phyloP scores from a whole-genome alignment of 2,888 invertebrate genomes.

The Reticulitermes lucifugus region DNA sequence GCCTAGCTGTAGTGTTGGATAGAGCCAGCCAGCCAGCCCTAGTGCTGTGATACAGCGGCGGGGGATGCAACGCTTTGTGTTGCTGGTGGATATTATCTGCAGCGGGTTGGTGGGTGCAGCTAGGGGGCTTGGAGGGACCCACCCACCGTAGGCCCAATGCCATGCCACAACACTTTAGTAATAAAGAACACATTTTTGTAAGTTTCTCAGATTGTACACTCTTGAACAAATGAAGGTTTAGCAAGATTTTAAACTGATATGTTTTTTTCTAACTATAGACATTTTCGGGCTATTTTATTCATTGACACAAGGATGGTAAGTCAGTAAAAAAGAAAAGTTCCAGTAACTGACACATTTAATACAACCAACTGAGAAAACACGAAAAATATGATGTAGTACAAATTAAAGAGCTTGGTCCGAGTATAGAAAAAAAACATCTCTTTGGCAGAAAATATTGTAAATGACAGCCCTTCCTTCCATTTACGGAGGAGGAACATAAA shows the following conservation, averaged over 20 bases:
- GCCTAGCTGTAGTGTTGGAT: neutral
- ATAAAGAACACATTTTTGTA: neutral
- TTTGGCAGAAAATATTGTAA: neutral
- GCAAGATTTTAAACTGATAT: too few species aligned
- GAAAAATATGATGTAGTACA: too few species aligned
- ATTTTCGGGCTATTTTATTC: too few species aligned
- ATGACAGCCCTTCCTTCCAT: neutral
- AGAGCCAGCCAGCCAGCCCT: constrained; percentile 7
- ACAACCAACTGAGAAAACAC: too few species aligned
- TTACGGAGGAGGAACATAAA: constrained; percentile 16
- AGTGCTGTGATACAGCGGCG: neutral
- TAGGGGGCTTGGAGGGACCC: constrained; percentile 35
- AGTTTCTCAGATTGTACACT: neutral
- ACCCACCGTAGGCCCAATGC: constrained; percentile 20
- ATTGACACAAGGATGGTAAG: too few species aligned
- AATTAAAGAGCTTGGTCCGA: too few species aligned
- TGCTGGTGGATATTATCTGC: constrained; percentile 36
- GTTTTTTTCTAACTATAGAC: too few species aligned
- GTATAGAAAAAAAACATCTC: neutral
- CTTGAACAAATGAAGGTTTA: too few species aligned
- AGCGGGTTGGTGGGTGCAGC: constrained; percentile 39
- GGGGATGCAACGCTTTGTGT: constrained; percentile 34
- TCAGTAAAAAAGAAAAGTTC: too few species aligned
- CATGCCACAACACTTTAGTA: neutral
- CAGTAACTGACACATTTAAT: too few species aligned